These are phyloP conservation scores for Marcusenius ussheri DNA, from an alignment of 2,113 vertebrate genomes.

Conservation along the genomic window DNA sequence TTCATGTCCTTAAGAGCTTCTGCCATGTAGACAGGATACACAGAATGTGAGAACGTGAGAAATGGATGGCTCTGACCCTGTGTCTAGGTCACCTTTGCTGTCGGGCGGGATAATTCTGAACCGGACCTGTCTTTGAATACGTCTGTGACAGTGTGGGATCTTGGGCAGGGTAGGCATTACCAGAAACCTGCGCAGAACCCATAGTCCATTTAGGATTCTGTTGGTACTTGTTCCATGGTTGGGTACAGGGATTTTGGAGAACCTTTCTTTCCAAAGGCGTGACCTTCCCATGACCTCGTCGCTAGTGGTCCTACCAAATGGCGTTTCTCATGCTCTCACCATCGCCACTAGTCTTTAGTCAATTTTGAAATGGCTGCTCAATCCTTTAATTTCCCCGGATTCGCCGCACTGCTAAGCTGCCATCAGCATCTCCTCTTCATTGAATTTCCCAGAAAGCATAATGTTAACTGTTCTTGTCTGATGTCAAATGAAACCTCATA, in stretches of 20 bases:
- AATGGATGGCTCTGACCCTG: not conserved
- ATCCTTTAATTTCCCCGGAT: not conserved
- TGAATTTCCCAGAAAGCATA: not conserved
- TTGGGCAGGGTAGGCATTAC: not conserved
- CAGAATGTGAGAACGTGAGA: not conserved
- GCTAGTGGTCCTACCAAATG: not conserved
- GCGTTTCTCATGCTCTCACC: not conserved
- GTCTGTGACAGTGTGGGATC: not conserved
- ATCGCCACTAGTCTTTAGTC: not conserved
- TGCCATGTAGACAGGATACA: not conserved
- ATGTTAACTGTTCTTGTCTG: not conserved
- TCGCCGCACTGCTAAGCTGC: not conserved
- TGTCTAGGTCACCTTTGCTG: not conserved
- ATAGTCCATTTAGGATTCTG: not conserved
- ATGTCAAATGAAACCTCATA: not conserved
- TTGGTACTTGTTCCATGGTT: not conserved
- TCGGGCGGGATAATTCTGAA: not conserved
- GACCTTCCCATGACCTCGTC: not conserved
- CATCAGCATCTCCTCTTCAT: not conserved
- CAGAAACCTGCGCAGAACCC: not conserved
- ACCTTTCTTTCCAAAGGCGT: not conserved
- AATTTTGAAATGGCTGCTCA: not conserved
- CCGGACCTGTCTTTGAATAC: not conserved
- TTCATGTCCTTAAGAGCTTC: not conserved
- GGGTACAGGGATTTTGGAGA: not conserved